Evolutionary conservation across 2,113 vertebrate genomes (phyloP), one percentile per base, ranked within the genome.

Genomic region (Gobius niger): DNA sequence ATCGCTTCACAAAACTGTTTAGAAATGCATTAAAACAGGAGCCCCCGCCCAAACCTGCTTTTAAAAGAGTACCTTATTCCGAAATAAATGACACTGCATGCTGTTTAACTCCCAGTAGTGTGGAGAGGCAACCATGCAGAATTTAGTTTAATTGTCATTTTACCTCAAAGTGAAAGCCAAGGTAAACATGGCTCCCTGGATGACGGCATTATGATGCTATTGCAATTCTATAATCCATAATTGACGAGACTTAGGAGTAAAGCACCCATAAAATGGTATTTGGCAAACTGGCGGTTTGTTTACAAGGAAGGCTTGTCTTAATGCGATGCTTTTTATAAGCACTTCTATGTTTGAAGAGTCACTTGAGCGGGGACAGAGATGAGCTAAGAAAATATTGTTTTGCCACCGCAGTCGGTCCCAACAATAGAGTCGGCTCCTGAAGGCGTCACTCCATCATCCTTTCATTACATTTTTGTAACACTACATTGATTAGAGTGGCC

Each of bases 381-480:
- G 78, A 40, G 72, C 85, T 77, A 81, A 81, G 86, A 68, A 86
- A 85, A 85, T 73, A 73, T 77, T 77, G 69, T 76, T 81, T 76
- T 80, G 71, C 82, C 82, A 86, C 75, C 83, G 81, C 72, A 85
- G 74, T 75, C 74, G 67, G 73, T 76, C 73, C 75, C 77, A 75
- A 88, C 86, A 84, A 84, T 82, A 71, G n/a, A 44, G 74, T 72
- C 50, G 69, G 53, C 62, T 87, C 86, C 84, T 80, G 80, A 85
- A 88, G 89, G 85, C 87, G 80, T 83, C 80, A 73, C 76, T 88
- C 83, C 75, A 87, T 88, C 85, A 87, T 84, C 65, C 78, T 83
- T 89, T 87, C 85, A 86, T 89, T 86, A 83, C 76, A 82, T 85
- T 85, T 83, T 78, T 78, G 84, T 79, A 84, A 83, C 82, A 81